Conservation (phyloP, 92 coral and sea anemone genomes). For the Zoanthus sociatus region DNA sequence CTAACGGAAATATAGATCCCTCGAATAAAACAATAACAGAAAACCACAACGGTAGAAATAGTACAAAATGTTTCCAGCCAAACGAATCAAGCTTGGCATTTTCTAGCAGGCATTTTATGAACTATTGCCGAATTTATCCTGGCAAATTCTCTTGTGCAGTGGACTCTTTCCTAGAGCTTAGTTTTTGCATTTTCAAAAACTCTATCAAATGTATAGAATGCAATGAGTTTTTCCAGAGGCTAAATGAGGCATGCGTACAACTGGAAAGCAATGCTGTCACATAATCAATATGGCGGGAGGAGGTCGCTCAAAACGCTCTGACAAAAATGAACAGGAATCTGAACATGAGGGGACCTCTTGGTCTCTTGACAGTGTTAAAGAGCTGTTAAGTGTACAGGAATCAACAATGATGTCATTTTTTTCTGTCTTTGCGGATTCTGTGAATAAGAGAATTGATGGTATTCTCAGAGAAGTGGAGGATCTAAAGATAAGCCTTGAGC, state of each 20-base stretch:
- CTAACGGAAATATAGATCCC: constrained; percentile 4
- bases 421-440: too few species aligned
- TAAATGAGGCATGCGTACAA: constrained; percentile 2
- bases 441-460: too few species aligned
- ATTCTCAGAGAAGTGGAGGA: too few species aligned
- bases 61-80: constrained; percentile 8
- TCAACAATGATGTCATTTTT: too few species aligned
- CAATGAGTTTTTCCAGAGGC: constrained; percentile 7
- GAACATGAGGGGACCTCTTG: too few species aligned
- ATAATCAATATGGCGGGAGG: too few species aligned
- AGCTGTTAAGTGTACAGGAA: too few species aligned
- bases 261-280: constrained; percentile 8
- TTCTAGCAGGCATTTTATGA: constrained; percentile 4
- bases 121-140: neutral
- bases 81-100: neutral
- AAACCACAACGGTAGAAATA: neutral
- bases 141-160: neutral
- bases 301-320: too few species aligned
- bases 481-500: too few species aligned
- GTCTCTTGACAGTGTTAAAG: too few species aligned
- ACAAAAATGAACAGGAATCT: too few species aligned
- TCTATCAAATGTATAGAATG: constrained; percentile 6
- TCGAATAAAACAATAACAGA: constrained; percentile 2
- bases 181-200: constrained; percentile 9
- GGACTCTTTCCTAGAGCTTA: constrained; percentile 1